Base-by-base conservation (phyloP, 1,140 invertebrate species). In the Drosophila albomicans region DNA sequence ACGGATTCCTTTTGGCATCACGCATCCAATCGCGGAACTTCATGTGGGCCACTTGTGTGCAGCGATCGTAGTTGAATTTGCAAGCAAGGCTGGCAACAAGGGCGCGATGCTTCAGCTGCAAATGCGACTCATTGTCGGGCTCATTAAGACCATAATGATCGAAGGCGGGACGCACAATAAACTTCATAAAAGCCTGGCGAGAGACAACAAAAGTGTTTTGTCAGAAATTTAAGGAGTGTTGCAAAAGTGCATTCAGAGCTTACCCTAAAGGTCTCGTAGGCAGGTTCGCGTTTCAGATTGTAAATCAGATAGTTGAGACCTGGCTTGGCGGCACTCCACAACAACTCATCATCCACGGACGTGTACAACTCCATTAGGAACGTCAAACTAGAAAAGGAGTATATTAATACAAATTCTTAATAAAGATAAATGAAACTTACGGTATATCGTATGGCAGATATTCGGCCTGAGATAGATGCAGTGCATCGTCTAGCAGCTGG, bases 401-500 rank as follows among this genome's bases (percentile, higher is more conserved):
- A 51, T 3, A 52, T 38, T 38, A 38, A 38, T 32, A 2, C 32
- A 32, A 32, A 32, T 8, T 32, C 32, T 32, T 8, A 32, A 32
- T 32, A 6, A 32, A 7, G 1, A 1, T 30, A 35, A 6, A 56
- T 10, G 1, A 5, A 16, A 1, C 84, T 45, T 57, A 86, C 16
- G 95, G 94, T 28, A 94, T 93, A 10, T 93, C 87, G 71, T 96
- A 96, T 46, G 94, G 81, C 1, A 96, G 61, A 2, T 94, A 81
- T 30, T 94, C 94, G 0, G 94, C 94, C 75, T 95, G 94, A 0
- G 95, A 96, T 48, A 98, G 93, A 86, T 96, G 96, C 82, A 98
- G 95, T 1, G 96, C 94, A 93, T 98, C 97, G 79, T 98, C 96
- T 7, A 98, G 94, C 1, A 98, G 89, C 81, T 97, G 96, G 0